Conservation (phyloP, 2,888 invertebrate genomes). For the Hirtodrosophila trivittata region DNA sequence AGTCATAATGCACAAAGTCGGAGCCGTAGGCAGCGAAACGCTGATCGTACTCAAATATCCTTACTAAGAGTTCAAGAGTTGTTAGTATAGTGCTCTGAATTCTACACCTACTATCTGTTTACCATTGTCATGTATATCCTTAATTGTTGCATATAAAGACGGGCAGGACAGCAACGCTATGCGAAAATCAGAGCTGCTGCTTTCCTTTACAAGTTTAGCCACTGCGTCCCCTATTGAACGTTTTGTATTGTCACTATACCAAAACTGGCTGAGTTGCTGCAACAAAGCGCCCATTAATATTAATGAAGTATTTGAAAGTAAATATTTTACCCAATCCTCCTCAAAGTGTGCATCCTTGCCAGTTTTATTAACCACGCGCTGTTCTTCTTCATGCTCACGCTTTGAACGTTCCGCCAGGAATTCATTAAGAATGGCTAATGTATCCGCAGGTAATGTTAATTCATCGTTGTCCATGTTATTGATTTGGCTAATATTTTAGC, state of each 20-base stretch:
- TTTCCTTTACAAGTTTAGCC: conserved; percentile 84
- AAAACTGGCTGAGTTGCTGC: conserved; percentile 98
- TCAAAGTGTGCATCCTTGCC: conserved; percentile 86
- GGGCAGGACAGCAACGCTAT: conserved; percentile 95
- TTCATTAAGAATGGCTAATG: conserved; percentile 90
- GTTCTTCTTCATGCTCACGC: conserved; percentile 85
- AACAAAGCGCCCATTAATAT: too few relatives aligned
- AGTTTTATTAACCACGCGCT: conserved; percentile 74
- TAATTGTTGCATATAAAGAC: conserved; percentile 90
- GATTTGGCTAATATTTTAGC: neutral
- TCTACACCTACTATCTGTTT: neutral
- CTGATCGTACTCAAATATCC: conserved; percentile 92
- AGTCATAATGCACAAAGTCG: conserved; percentile 94
- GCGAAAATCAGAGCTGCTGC: conserved; percentile 72
- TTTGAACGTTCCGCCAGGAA: conserved; percentile 90
- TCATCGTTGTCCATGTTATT: conserved; percentile 85
- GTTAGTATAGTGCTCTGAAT: neutral
- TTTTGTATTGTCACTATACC: conserved; percentile 95
- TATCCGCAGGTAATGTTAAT: conserved; percentile 87
- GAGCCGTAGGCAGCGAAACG: conserved; percentile 91
- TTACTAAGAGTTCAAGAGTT: conserved; percentile 85
- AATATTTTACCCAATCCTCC: conserved; percentile 90
- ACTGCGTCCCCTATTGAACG: conserved; percentile 88
- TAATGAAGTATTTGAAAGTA: neutral
- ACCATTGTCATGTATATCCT: conserved; percentile 81